Evolutionary conservation across 2,888 invertebrate species (phyloP), one percentile per base, ranked within the genome.

Genomic region (Drosophila pseudotalamancana): DNA sequence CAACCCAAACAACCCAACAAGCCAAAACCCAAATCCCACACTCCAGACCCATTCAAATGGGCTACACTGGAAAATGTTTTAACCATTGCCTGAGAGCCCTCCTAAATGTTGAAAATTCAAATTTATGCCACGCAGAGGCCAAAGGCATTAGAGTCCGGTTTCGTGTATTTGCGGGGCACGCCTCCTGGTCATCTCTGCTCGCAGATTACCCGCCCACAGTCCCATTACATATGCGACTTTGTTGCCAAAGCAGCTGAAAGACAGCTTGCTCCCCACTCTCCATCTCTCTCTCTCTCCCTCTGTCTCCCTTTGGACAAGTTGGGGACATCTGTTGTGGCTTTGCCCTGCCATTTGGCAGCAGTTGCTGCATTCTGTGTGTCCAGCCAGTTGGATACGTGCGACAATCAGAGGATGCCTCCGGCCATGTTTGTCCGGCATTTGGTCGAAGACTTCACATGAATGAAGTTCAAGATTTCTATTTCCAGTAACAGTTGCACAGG

Each of bases 41-140:
- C 4, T 0, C 4, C 6, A 5, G 1, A 6, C 39, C 8, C 21
- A 1, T n/a, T n/a, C n/a, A 12, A 53, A 32, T 65, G 51, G 42
- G 40, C 37, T 53, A 53, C 31, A 34, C 29, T 48, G 45, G 48
- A 31, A 71, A 77, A 63, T 73, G 77, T 39, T 62, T 68, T 73
- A 40, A 25, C 62, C 62, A 74, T 54, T 56, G 73, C 59, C 43
- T 19, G 29, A 6, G 12, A 53, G 29, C 12, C 63, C 51, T 39
- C 19, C 25, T 57, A 34, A 61, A 57, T 77, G 83, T 64, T 72
- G 76, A 65, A 85, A 78, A 81, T 85, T 72, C 72, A 82, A 82
- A 81, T 81, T 81, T 81, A 81, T 81, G 73, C 86, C 60, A 61
- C 59, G 62, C 51, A 49, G 37, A 64, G 62, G 64, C 64, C 77